Base-by-base conservation (phyloP, 2,888 invertebrate species). In the Minunthozetes semirufus region DNA sequence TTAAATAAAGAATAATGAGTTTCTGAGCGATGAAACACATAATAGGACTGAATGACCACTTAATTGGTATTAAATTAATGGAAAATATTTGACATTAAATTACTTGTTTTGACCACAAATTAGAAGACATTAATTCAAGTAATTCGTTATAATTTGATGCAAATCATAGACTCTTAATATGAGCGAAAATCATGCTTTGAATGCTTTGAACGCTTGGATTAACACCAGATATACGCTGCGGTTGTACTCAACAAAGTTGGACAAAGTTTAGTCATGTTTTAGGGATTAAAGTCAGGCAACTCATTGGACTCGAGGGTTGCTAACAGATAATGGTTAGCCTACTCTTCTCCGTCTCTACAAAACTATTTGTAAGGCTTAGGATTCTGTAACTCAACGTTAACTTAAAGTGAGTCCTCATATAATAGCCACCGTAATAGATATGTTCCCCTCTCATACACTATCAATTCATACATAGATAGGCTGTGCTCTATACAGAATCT, bases 201-300 rank as follows among this genome's bases (percentile, higher is more conserved):
- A 66, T 66, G 27, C 4, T 61, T 38, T 66, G 42, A 42, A 42
- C 38, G 63, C 27, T 66, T 11, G 63, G 63, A 66, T 66, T 66
- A 66, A 66, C 63, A 66, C 38, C 4, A 66, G n/a, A 66, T 66
- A 66, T 66, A 38, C 33, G 33, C n/a, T 19, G n/a, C 19, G 27
- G n/a, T 19, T n/a, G 38, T 66, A 19, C 33, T n/a, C 27, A 27
- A 66, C 63, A 66, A 22, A 66, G 63, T 66, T 66, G 63, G 15
- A 29, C 63, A 66, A 66, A 66, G 63, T 29, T 66, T 66, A 66
- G 63, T 66, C 63, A 66, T 66, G 63, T 66, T 66, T 66, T 66
- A 66, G 63, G 63, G 63, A 66, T 66, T 66, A 66, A n/a, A 66
- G 63, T 66, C 27, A 66, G 63, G 63, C 13, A 66, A 66, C 63